phyloP scores from a whole-genome alignment of 2,797 vertebrate genomes.

The Sebastes nivosus region DNA sequence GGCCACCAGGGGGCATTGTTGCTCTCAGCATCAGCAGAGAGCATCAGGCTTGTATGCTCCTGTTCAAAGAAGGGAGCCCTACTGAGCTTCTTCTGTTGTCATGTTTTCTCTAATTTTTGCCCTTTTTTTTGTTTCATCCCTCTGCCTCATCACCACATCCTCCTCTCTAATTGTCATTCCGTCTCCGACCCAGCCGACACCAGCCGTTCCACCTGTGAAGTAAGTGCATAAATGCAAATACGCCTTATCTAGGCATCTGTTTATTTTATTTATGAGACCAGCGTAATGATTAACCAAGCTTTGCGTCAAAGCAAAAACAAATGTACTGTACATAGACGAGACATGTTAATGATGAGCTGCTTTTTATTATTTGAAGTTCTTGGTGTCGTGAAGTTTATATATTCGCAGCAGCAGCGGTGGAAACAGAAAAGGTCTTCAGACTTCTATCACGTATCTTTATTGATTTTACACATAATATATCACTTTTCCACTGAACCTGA shows the following conservation, averaged over 20 bases:
- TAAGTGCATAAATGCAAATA: constrained; percentile 58
- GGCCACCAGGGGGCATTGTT: constrained; percentile 76
- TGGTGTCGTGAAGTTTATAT: background rate
- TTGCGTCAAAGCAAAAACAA: background rate
- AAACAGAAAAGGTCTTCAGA: background rate
- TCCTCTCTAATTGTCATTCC: constrained; percentile 30
- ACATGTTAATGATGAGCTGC: background rate
- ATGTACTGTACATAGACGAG: background rate
- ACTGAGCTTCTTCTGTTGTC: constrained; percentile 39
- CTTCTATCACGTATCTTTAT: background rate
- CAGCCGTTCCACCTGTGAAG: constrained; percentile 67
- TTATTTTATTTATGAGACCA: constrained; percentile 8
- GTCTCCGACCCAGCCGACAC: constrained; percentile 53
- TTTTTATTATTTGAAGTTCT: background rate
- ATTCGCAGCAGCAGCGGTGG: background rate
- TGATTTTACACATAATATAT: too few relatives aligned
- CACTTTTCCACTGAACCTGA: too few relatives aligned
- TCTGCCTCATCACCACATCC: constrained; percentile 14
- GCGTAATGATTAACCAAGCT: background rate
- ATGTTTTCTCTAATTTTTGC: constrained; percentile 15
- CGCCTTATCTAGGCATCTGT: background rate
- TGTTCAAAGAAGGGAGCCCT: constrained; percentile 26
- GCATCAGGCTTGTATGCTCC: background rate
- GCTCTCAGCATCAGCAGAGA: constrained; percentile 48
- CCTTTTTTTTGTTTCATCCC: constrained; percentile 37